Base-by-base conservation (phyloP, 1,140 invertebrate genomes). In the Lepidurus apus region DNA sequence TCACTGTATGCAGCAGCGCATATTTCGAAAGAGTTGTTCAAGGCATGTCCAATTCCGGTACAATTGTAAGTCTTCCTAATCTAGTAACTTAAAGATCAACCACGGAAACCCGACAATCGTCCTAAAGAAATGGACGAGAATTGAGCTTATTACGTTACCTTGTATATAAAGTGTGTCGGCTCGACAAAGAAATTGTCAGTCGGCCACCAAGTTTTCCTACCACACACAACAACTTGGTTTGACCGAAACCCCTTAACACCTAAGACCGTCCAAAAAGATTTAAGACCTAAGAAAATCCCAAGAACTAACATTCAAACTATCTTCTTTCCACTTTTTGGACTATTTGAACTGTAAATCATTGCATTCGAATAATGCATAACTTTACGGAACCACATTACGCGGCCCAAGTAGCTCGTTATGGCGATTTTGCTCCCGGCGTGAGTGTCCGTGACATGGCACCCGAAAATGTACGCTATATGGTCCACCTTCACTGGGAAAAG, bases 401-500 rank as follows among this genome's bases (percentile, higher is more conserved):
- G 75, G 75, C 75, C 17, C 75, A 77, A 47, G 43, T 44, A 0
- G 43, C 47, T 45, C 26, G 34, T 77, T 77, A 43, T 10, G 75
- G 75, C 10, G 47, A 47, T 45, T 77, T 77, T 21, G 43, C 75
- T 77, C 75, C 75, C 5, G 79, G 79, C 13, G 75, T 78, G 17
- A 75, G 76, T 11, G 75, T 79, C 7, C 65, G 79, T 42, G 80
- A 81, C 10, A 75, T 81, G 21, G 80, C 80, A 13, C 81, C 81
- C 7, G 65, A 53, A 5, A 80, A 81, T 43, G 80, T 81, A 17
- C 75, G 76, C 2, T 78, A 79, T 42, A 76, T 81, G 42, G 76
- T 81, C 13, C 80, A 80, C 77, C 78, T 42, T 1, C 77, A 81
- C 42, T 81, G 80, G 80, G 74, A 80, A 42, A 79, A 80, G 9